A percentile compares a stretch with the other conserved stretches of the same genome.
These are phyloP conservation scores for Teleogryllus oceanicus DNA, from an alignment of 2,888 invertebrate genomes.

Conservation along the genomic window DNA sequence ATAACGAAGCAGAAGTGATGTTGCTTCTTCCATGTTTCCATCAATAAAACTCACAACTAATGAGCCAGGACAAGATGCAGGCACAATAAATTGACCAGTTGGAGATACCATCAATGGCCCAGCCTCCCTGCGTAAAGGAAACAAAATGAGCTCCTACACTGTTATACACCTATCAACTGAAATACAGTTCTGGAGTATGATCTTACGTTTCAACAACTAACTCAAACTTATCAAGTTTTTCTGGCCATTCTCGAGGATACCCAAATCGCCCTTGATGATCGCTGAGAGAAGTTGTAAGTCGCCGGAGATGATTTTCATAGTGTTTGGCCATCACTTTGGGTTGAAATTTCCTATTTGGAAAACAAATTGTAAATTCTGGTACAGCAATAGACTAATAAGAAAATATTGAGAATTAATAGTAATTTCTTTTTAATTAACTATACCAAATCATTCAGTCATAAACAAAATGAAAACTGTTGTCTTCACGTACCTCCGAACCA, in stretches of 20 bases:
- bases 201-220: constrained; percentile 86
- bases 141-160: constrained; percentile 12
- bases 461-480: too few species aligned
- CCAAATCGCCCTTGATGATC: constrained; percentile 65
- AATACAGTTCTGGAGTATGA: constrained; percentile 20
- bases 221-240: constrained; percentile 68
- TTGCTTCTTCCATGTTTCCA: constrained; percentile 71
- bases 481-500: constrained; percentile 67
- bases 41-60: constrained; percentile 80
- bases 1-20: constrained; percentile 66
- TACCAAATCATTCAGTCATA: too few species aligned
- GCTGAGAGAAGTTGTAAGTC: constrained; percentile 79
- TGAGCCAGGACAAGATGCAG: constrained; percentile 84
- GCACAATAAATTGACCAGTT: constrained; percentile 89
- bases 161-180: background rate
- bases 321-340: constrained; percentile 82
- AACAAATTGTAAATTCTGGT: too few species aligned
- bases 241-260: constrained; percentile 71
- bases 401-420: too few species aligned
- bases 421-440: too few species aligned
- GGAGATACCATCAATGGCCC: constrained; percentile 92
- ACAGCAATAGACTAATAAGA: too few species aligned
- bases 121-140: constrained; percentile 66
- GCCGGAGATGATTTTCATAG: constrained; percentile 79
- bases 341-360: constrained; percentile 70